Evolutionary conservation across 2,113 vertebrate genomes (phyloP).

Genomic region (Bagarius yarrelli): DNA sequence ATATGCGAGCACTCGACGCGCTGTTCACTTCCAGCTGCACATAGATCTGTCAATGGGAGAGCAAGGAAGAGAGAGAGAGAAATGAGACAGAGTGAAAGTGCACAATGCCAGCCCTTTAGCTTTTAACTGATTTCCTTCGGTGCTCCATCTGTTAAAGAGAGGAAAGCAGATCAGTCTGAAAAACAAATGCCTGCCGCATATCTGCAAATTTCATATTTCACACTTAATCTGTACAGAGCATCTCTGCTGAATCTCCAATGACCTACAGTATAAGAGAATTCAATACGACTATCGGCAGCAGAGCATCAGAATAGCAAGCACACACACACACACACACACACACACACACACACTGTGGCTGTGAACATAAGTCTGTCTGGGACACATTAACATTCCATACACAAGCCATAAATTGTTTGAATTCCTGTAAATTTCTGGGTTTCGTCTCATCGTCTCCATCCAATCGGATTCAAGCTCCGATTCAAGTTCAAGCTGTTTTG

Average conservation of each 20-base stretch:
- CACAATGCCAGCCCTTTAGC: constrained; percentile 10
- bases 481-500: too few relatives aligned
- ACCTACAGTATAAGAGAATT: constrained; percentile 34
- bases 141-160: not conserved
- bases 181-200: not conserved
- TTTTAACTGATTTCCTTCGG: constrained; percentile 22
- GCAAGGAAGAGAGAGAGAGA: not conserved
- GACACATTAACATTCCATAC: not conserved
- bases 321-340: not conserved
- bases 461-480: too few relatives aligned
- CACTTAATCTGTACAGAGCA: constrained; percentile 36
- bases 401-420: too few relatives aligned
- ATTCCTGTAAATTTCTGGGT: too few relatives aligned
- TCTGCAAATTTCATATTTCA: constrained; percentile 48
- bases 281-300: constrained; percentile 1
- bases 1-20: constrained; percentile 18
- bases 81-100: not conserved
- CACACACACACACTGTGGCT: not conserved
- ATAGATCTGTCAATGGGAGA: constrained; percentile 43
- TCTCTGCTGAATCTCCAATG: constrained; percentile 31
- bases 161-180: not conserved
- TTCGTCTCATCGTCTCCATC: too few relatives aligned
- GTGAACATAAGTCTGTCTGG: not conserved
- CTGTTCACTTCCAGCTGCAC: constrained; percentile 43
- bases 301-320: constrained; percentile 39